A percentile compares a stretch with the other conserved stretches of the same genome.
phyloP scores from a whole-genome alignment of 2,797 vertebrate genomes.

The Betta splendens region DNA sequence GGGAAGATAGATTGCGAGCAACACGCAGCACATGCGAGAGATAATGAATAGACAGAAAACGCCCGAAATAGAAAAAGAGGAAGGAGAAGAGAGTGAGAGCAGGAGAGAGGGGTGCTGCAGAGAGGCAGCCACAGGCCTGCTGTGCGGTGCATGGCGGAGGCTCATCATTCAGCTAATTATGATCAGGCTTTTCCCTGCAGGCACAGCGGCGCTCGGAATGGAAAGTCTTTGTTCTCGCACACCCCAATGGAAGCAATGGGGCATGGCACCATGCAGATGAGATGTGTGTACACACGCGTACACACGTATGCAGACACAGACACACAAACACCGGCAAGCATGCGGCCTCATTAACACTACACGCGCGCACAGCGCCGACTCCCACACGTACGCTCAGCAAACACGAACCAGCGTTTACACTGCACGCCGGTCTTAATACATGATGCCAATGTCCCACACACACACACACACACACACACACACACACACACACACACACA shows the following conservation, averaged over 20 bases:
- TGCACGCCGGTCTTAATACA: slow-evolving; percentile 46
- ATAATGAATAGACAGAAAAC: slow-evolving; percentile 66
- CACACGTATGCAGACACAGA: slow-evolving; percentile 40
- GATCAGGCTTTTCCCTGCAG: slow-evolving; percentile 85
- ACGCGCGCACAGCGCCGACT: slow-evolving; percentile 43
- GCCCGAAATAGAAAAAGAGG: slow-evolving; percentile 60
- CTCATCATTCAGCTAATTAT: slow-evolving; percentile 88
- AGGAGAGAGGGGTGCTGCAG: slow-evolving; percentile 54
- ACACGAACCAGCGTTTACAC: slow-evolving; percentile 34
- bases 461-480: slow-evolving; percentile 17
- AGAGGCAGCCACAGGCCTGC: slow-evolving; percentile 76
- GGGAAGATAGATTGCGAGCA: slow-evolving; percentile 47
- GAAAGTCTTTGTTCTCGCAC: slow-evolving; percentile 85
- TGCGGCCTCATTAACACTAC: slow-evolving; percentile 63
- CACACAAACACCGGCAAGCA: slow-evolving; percentile 51
- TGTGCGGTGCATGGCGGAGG: slow-evolving; percentile 78
- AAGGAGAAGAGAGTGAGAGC: slow-evolving; percentile 46
- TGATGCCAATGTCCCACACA: slow-evolving; percentile 32
- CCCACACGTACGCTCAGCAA: slow-evolving; percentile 36
- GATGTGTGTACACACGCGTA: slow-evolving; percentile 61
- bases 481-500: slow-evolving; percentile 13
- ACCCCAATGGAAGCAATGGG: slow-evolving; percentile 82
- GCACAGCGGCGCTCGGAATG: slow-evolving; percentile 79
- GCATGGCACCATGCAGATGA: slow-evolving; percentile 81
- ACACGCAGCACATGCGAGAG: slow-evolving; percentile 38